Evolutionary conservation across 1,140 invertebrate genomes (phyloP).

Genomic region (Drosophila azteca): DNA sequence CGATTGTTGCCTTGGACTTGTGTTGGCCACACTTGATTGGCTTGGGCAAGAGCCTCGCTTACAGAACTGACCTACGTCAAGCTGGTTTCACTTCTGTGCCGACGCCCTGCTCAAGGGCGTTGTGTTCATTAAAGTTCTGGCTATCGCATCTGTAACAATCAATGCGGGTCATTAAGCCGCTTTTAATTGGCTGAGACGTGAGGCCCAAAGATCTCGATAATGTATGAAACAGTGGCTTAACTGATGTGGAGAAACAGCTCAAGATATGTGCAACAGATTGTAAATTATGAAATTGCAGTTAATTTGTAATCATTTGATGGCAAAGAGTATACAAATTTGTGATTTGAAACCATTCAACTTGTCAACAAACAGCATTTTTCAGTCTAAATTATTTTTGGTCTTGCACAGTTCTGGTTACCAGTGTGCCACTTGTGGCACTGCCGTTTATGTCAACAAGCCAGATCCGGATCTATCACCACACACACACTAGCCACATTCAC

Average conservation of each 20-base stretch:
- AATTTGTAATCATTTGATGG: too few species aligned
- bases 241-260: too few species aligned
- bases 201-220: slow-evolving; percentile 29
- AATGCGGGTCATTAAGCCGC: slow-evolving; percentile 50
- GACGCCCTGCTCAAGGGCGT: slow-evolving; percentile 47
- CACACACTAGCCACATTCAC: background rate
- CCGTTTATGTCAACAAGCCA: slow-evolving; percentile 28
- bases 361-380: too few species aligned
- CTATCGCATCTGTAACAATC: slow-evolving; percentile 13
- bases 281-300: too few species aligned
- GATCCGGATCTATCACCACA: slow-evolving; percentile 10
- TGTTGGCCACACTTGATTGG: slow-evolving; percentile 22
- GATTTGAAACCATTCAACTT: too few species aligned
- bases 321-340: too few species aligned
- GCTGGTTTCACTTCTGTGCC: slow-evolving; percentile 21
- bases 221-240: background rate
- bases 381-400: too few species aligned
- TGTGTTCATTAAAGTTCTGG: slow-evolving; percentile 57
- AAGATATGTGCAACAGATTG: too few species aligned
- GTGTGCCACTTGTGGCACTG: too few species aligned
- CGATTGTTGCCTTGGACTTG: slow-evolving; percentile 21
- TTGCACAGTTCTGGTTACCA: too few species aligned
- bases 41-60: too few species aligned
- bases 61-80: slow-evolving; percentile 48
- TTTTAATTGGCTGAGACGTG: slow-evolving; percentile 40